Evolutionary conservation across 2,113 vertebrate species (phyloP).

Genomic region (Nannospalax galili): DNA sequence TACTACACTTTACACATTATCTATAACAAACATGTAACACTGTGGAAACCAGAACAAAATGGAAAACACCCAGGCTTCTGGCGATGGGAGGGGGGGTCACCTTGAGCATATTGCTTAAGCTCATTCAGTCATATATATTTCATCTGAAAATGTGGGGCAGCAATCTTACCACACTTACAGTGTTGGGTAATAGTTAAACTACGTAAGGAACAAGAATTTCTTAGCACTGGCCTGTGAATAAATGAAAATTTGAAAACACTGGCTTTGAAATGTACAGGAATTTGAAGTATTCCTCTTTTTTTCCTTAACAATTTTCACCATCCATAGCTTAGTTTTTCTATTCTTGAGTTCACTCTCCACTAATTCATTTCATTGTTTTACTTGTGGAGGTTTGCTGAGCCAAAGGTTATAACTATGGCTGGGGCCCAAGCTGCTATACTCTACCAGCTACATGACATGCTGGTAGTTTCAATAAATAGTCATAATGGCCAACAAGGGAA

Average conservation of each 20-base stretch:
- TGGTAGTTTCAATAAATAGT: conserved; percentile 54
- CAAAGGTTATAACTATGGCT: not conserved
- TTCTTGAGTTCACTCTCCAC: not conserved
- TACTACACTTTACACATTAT: not conserved
- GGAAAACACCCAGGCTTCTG: not conserved
- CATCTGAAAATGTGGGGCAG: not conserved
- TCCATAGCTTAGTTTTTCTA: not conserved
- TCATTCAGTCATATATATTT: not conserved
- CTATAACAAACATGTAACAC: not conserved
- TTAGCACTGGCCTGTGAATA: not conserved
- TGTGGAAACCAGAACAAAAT: not conserved
- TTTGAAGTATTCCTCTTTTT: not conserved
- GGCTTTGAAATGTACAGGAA: not conserved
- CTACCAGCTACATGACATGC: not conserved
- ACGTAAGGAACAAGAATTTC: not conserved
- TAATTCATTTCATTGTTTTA: not conserved
- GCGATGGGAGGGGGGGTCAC: not conserved
- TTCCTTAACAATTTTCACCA: not conserved
- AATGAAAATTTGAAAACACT: not conserved
- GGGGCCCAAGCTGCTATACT: conserved; percentile 11
- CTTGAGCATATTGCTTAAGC: not conserved
- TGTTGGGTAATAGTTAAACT: not conserved
- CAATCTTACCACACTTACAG: not conserved
- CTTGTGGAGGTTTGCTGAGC: not conserved
- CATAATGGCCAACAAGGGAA: conserved; percentile 3